Evolutionary conservation across 1,140 invertebrate species (phyloP).

Genomic region (Periplaneta americana): DNA sequence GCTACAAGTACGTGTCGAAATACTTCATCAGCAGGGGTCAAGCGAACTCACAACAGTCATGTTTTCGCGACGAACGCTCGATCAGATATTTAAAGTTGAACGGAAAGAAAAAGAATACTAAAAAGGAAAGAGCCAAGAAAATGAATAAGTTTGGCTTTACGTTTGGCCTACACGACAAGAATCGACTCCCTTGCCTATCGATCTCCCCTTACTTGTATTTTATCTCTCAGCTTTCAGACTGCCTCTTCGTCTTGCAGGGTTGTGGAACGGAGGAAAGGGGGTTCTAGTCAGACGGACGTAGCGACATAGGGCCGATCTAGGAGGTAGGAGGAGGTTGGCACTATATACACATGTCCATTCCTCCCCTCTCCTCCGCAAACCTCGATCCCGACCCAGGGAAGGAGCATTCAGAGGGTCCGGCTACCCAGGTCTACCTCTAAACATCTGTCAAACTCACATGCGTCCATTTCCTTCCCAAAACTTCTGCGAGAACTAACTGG

Average conservation of each 20-base stretch:
- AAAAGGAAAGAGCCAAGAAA: background rate
- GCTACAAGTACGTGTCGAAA: too few relatives aligned
- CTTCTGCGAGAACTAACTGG: background rate
- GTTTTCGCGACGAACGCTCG: background rate
- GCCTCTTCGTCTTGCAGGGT: background rate
- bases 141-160: background rate
- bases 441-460: constrained; percentile 15
- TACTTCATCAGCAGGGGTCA: too few relatives aligned
- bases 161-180: background rate
- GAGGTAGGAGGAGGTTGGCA: background rate
- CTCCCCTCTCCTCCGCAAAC: background rate
- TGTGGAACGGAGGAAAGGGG: background rate
- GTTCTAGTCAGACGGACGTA: background rate
- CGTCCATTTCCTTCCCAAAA: constrained; percentile 10
- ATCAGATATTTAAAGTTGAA: background rate
- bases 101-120: background rate
- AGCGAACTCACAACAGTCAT: too few relatives aligned
- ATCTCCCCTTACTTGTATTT: background rate
- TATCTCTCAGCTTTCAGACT: background rate
- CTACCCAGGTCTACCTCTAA: background rate
- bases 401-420: background rate
- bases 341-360: background rate
- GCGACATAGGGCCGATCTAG: background rate
- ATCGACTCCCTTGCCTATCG: background rate
- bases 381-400: background rate